These are phyloP conservation scores for Gryllus longicercus DNA, from an alignment of 2,888 invertebrate genomes.

Conservation along the genomic window DNA sequence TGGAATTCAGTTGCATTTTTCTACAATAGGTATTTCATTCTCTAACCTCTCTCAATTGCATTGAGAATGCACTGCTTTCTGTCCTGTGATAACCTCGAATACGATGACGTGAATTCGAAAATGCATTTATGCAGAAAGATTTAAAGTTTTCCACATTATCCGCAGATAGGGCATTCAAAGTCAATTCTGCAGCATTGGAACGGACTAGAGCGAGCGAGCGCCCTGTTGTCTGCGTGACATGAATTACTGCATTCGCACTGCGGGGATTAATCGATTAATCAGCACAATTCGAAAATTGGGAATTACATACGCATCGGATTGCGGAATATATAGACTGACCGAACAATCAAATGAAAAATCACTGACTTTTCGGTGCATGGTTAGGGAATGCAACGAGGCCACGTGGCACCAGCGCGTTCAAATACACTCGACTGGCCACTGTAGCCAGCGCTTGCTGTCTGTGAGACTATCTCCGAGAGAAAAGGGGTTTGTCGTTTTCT, in stretches of 20 bases:
- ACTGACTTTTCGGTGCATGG: background rate
- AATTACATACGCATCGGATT: slow-evolving; percentile 7
- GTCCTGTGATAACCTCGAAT: background rate
- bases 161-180: slow-evolving; percentile 4
- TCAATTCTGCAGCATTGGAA: background rate
- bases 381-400: background rate
- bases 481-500: no score
- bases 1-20: no score
- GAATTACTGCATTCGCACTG: background rate
- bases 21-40: no score
- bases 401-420: no score
- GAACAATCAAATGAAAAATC: slow-evolving; percentile 1
- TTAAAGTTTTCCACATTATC: slow-evolving; percentile 17
- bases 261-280: slow-evolving; percentile 17
- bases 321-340: background rate
- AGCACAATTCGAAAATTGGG: slow-evolving; percentile 11
- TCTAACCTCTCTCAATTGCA: no score
- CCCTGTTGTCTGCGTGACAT: background rate
- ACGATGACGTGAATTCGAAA: background rate
- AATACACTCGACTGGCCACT: no score
- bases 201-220: background rate
- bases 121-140: slow-evolving; percentile 17
- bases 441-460: no score
- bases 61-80: no score
- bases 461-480: no score